Base-by-base conservation (phyloP, 2,888 invertebrate species). In the Trichogramma dendrolimi region DNA sequence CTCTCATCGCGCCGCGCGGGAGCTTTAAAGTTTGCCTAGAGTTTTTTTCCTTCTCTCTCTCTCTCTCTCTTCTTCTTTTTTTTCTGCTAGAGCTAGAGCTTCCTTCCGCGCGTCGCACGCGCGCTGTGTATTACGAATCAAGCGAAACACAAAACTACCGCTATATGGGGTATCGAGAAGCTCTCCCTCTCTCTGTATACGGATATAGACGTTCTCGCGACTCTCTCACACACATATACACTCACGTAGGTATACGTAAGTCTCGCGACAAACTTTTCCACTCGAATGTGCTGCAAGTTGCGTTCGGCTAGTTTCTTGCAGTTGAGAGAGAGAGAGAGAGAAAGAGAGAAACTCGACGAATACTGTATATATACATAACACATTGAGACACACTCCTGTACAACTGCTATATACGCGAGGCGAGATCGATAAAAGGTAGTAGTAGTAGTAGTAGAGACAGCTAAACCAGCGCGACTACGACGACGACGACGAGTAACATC, bases 71-170 rank as follows among this genome's bases (percentile, higher is more conserved):
- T 11, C 41, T 10, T 10, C 52, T 52, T 38, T 44, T n/a, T 7
- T 52, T 47, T 44, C 44, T 6, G 41, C n/a, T 11, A 11, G 10
- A 8, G 54, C 6, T 7, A 27, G 49, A 57, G 47, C 27, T 27
- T 27, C 27, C 27, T 27, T 27, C 27, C 7, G 2, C n/a, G n/a
- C 6, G 43, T 10, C n/a, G 8, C 27, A 44, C 48, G 41, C 11
- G n/a, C 27, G 43, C 60, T 3, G 43, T 60, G 58, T 53, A 60
- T 60, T 60, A 63, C 63, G 58, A 53, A 60, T 55, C 57, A 27
- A 27, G 27, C 27, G 60, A 43, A 46, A 60, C 51, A 60, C 58
- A 63, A 60, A 60, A 60, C 54, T 39, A 14, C 50, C 5, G 5
- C 11, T 11, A 11, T 11, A 6, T 48, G 47, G 11, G 27, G 48